Percentiles rank a stretch among this genome's conserved stretches.
Evolutionary conservation across 2,797 vertebrate genomes (phyloP).

Genomic region (Mus minutoides): DNA sequence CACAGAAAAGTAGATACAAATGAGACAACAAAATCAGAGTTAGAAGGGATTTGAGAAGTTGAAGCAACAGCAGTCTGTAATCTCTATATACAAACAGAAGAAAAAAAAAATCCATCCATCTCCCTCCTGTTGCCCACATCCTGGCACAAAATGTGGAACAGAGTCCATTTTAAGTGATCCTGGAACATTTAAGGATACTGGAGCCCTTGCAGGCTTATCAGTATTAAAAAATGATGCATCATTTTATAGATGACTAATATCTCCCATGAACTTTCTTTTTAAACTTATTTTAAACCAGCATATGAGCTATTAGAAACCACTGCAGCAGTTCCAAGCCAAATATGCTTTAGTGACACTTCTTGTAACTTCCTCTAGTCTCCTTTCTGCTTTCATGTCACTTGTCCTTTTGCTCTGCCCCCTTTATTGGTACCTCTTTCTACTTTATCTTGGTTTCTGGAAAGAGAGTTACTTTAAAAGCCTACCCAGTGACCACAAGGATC

Average conservation of each 20-base stretch:
- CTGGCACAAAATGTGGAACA: not conserved
- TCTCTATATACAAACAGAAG: not conserved
- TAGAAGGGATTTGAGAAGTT: conserved; percentile 47
- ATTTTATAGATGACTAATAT: not conserved
- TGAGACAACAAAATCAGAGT: conserved; percentile 15
- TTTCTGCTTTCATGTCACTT: not conserved
- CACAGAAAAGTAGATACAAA: conserved; percentile 30
- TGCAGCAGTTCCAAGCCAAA: not conserved
- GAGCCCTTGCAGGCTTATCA: not conserved
- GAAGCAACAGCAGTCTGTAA: not conserved
- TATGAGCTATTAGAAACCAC: not conserved
- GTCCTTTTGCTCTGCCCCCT: not conserved
- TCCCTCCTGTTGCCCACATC: not conserved
- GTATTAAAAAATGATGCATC: not conserved
- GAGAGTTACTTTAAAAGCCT: not conserved
- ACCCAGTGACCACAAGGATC: not conserved
- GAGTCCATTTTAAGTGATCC: not conserved
- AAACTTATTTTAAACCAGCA: not conserved
- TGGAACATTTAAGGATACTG: not conserved
- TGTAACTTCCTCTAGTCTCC: not conserved
- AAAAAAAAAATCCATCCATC: not conserved
- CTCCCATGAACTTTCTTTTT: not conserved
- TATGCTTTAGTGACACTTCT: not conserved
- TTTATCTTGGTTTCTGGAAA: not conserved
- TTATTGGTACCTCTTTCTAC: not conserved